Evolutionary conservation across 2,888 invertebrate species (phyloP).

Genomic region (Bellardia pandia): DNA sequence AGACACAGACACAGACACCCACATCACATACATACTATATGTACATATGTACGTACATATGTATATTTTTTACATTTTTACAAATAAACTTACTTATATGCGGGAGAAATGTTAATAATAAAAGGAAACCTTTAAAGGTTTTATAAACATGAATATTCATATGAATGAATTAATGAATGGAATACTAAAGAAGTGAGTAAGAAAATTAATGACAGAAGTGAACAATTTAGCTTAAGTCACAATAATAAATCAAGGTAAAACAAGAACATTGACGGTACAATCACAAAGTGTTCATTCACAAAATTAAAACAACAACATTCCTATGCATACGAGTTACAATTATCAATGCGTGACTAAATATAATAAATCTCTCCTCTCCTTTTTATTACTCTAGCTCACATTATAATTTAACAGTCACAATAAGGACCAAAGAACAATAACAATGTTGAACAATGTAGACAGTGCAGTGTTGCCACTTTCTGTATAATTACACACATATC

Average conservation of each 20-base stretch:
- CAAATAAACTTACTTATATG: neutral
- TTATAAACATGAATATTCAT: neutral
- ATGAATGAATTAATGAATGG: neutral
- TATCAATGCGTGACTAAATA: constrained; percentile 6
- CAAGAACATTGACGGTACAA: neutral
- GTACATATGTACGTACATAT: neutral
- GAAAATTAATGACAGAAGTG: neutral
- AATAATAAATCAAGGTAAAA: neutral
- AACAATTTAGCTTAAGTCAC: neutral
- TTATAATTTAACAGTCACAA: neutral
- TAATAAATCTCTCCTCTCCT: constrained; percentile 2
- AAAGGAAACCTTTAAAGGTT: constrained; percentile 16
- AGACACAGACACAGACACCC: neutral
- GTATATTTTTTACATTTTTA: neutral
- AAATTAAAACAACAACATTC: neutral
- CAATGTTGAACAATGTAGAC: neutral
- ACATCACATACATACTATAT: too few relatives aligned
- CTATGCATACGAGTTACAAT: neutral
- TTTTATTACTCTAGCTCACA: neutral
- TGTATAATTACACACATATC: neutral
- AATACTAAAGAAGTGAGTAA: neutral
- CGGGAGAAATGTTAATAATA: neutral
- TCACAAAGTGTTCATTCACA: neutral
- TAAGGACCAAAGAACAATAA: neutral
- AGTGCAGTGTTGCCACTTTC: neutral